Evolutionary conservation across 2,797 vertebrate species (phyloP).

Genomic region (Melanogrammus aeglefinus): DNA sequence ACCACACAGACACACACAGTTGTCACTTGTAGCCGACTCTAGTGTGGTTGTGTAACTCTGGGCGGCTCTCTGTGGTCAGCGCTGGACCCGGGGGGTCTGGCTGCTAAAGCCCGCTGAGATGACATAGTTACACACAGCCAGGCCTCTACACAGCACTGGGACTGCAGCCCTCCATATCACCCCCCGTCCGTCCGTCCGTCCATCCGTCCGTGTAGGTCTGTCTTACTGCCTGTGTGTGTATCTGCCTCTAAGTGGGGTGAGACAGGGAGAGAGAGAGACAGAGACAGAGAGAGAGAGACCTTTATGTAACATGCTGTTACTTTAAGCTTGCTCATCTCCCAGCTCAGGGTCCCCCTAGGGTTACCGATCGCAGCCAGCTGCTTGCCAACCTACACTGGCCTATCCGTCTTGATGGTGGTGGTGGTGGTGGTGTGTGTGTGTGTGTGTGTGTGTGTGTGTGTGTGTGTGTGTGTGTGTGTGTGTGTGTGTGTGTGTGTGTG

Average conservation of each 20-base stretch:
- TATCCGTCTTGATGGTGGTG: not conserved
- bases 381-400: conserved; percentile 36
- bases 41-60: conserved; percentile 17
- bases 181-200: conserved; percentile 29
- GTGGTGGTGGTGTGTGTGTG: not conserved
- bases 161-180: conserved; percentile 47
- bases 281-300: conserved; percentile 36
- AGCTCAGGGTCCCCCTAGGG: conserved; percentile 43
- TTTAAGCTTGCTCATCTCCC: conserved; percentile 34
- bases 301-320: conserved; percentile 67
- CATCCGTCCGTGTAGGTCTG: not conserved
- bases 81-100: conserved; percentile 33
- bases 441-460: not conserved
- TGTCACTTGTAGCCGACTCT: conserved; percentile 13
- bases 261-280: not conserved
- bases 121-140: conserved; percentile 54
- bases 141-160: conserved; percentile 47
- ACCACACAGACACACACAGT: not conserved
- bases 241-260: not conserved
- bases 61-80: conserved; percentile 29
- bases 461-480: not conserved
- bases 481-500: not conserved
- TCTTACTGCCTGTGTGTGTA: not conserved
- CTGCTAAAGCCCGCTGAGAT: conserved; percentile 48
- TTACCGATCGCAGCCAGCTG: conserved; percentile 54